phyloP scores from a whole-genome alignment of 2,888 invertebrate species.

The Carcina quercana region DNA sequence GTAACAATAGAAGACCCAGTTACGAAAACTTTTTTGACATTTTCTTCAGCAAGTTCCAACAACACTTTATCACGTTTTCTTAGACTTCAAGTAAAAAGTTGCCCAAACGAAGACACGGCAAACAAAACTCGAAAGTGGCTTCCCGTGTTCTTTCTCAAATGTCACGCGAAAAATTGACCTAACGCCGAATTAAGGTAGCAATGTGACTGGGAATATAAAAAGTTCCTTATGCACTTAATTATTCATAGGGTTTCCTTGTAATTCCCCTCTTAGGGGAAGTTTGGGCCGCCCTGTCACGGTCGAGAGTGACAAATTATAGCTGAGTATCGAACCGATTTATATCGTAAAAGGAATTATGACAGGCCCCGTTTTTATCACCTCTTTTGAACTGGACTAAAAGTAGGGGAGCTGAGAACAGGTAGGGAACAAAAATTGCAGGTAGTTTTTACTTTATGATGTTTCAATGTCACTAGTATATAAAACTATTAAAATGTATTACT shows the following conservation, averaged over 20 bases:
- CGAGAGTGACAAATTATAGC: conserved; percentile 63
- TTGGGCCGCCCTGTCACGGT: conserved; percentile 49
- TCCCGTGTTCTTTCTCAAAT: conserved; percentile 36
- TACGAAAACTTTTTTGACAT: too few relatives aligned
- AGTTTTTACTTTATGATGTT: too few relatives aligned
- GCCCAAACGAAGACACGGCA: background rate
- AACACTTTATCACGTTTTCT: too few relatives aligned
- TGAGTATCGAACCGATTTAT: conserved; percentile 38
- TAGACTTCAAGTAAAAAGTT: too few relatives aligned
- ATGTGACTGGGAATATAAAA: conserved; percentile 42
- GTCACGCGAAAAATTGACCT: conserved; percentile 43
- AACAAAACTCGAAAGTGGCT: conserved; percentile 30
- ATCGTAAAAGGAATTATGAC: conserved; percentile 27
- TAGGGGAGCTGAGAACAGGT: too few relatives aligned
- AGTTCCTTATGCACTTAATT: conserved; percentile 59
- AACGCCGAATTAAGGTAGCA: conserved; percentile 23
- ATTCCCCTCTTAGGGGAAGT: conserved; percentile 44
- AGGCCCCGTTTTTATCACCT: conserved; percentile 10
- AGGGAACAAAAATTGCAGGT: too few relatives aligned
- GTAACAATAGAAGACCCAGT: too few relatives aligned
- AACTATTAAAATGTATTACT: too few relatives aligned
- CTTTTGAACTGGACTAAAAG: conserved; percentile 2
- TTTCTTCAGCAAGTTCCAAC: too few relatives aligned
- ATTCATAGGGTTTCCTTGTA: conserved; percentile 63
- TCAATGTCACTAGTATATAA: too few relatives aligned